Conservation (phyloP, 2,797 vertebrate genomes). For the Microcaecilia unicolor region DNA sequence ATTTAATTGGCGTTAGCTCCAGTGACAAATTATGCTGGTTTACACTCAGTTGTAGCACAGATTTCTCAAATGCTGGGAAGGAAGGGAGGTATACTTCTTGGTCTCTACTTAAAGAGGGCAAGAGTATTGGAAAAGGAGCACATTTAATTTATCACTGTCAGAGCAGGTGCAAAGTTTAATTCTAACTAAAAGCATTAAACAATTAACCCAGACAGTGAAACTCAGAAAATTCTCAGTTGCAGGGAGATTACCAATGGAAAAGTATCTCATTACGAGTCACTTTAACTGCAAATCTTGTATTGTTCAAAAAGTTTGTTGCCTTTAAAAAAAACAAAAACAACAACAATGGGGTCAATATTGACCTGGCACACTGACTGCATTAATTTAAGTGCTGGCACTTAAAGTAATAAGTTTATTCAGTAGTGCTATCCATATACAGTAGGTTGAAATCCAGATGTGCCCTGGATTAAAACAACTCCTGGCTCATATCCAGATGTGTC, state of each 20-base stretch:
- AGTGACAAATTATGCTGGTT: constrained; percentile 91
- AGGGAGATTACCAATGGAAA: constrained; percentile 55
- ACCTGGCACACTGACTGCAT: too few species aligned
- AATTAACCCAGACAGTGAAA: constrained; percentile 73
- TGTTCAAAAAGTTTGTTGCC: too few species aligned
- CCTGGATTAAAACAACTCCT: too few species aligned
- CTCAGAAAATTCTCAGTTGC: constrained; percentile 64
- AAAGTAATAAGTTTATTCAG: too few species aligned
- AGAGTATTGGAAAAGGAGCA: constrained; percentile 76
- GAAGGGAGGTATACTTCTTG: constrained; percentile 70
- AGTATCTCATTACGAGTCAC: too few species aligned
- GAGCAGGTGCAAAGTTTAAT: constrained; percentile 82
- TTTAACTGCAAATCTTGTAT: too few species aligned
- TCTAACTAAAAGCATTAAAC: constrained; percentile 78
- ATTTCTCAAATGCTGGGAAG: constrained; percentile 59
- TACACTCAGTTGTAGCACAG: constrained; percentile 69
- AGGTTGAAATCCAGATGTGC: too few species aligned
- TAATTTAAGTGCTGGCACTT: too few species aligned
- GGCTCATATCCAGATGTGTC: too few species aligned
- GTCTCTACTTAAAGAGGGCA: constrained; percentile 74
- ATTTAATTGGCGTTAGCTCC: constrained; percentile 70
- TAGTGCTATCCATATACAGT: too few species aligned
- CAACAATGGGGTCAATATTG: too few species aligned
- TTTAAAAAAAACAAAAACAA: too few species aligned
- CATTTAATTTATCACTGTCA: constrained; percentile 73